Evolutionary conservation across 2,113 vertebrate genomes (phyloP).

Genomic region (Erythrolamprus reginae): DNA sequence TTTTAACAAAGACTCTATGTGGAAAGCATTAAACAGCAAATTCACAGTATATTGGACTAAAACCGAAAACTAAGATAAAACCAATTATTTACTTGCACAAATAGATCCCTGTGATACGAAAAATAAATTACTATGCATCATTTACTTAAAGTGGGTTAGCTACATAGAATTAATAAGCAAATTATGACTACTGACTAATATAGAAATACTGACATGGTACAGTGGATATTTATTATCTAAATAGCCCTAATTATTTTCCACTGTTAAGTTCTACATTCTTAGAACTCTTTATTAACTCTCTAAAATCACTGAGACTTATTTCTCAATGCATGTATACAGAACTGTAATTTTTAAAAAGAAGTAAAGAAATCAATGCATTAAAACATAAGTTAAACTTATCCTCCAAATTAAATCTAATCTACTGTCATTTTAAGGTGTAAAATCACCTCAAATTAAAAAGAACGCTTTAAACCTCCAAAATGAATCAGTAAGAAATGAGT

Average conservation of each 20-base stretch:
- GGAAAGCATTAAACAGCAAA: constrained; percentile 7
- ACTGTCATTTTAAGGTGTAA: constrained; percentile 11
- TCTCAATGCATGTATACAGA: background rate
- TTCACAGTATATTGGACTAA: constrained; percentile 8
- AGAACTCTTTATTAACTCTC: background rate
- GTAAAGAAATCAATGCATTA: constrained; percentile 32
- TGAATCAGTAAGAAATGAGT: background rate
- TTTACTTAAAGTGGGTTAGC: constrained; percentile 17
- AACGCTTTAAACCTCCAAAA: constrained; percentile 2
- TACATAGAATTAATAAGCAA: constrained; percentile 15
- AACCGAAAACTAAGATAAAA: constrained; percentile 6
- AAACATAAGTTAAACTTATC: constrained; percentile 8
- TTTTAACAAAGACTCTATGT: constrained; percentile 46
- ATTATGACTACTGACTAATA: background rate
- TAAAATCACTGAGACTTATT: background rate
- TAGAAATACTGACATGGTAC: constrained; percentile 17
- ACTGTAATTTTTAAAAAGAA: background rate
- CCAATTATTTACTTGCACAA: constrained; percentile 3
- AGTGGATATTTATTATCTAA: constrained; percentile 9
- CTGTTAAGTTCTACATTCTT: background rate
- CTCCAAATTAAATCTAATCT: constrained; percentile 28
- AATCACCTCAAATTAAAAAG: background rate
- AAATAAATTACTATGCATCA: background rate
- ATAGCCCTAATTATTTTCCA: background rate
- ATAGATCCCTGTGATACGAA: background rate